Conservation (phyloP, 2,888 invertebrate species). For the Sericinus montela region DNA sequence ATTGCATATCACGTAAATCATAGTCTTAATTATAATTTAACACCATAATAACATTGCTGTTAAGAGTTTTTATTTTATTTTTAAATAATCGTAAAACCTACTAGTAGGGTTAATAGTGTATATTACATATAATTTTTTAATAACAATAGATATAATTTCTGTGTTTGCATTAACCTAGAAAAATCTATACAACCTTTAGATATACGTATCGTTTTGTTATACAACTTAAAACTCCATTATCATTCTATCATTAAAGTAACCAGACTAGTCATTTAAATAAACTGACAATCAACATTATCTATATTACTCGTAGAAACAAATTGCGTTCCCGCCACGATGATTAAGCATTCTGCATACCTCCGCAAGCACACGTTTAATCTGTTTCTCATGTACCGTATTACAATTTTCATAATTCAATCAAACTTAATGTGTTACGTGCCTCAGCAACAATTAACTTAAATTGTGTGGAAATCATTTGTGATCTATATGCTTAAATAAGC, state of each 20-base stretch:
- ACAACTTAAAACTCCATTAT: constrained; percentile 1
- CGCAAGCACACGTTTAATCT: constrained; percentile 6
- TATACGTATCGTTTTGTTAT: not conserved
- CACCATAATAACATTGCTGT: no score
- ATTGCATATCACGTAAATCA: no score
- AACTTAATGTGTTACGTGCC: not conserved
- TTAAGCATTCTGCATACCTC: constrained; percentile 9
- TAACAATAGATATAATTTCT: no score
- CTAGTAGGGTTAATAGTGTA: no score
- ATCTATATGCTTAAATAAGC: not conserved
- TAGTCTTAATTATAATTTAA: no score
- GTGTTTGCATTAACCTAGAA: no score
- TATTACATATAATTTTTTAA: no score
- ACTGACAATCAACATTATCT: constrained; percentile 16
- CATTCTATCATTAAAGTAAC: constrained; percentile 6
- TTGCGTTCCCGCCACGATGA: constrained; percentile 15
- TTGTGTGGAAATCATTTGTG: not conserved
- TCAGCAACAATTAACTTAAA: not conserved
- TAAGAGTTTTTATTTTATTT: no score
- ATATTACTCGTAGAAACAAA: constrained; percentile 10
- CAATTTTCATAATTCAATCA: constrained; percentile 3
- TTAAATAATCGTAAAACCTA: no score
- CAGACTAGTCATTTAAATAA: constrained; percentile 13
- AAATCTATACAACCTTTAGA: no score
- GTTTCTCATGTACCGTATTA: not conserved